Base-by-base conservation (phyloP, 2,113 vertebrate species). In the Dipodomys spectabilis region DNA sequence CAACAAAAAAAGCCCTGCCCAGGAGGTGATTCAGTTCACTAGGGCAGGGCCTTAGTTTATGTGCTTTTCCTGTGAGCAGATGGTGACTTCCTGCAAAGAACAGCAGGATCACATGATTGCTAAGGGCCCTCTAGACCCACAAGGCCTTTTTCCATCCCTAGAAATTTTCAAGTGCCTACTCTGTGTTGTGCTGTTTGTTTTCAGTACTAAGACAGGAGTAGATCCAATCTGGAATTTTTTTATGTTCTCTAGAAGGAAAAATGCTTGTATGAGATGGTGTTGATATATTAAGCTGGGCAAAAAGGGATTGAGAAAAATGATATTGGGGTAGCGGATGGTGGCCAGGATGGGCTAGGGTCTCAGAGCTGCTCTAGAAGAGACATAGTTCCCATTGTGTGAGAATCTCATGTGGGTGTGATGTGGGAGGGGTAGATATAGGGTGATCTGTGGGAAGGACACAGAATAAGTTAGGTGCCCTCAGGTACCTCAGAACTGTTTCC, bases 21-120 rank as follows among this genome's bases (percentile, higher is more conserved):
- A 0, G 0, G 23, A 86, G 65, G 39, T 88, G 88, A 80, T 49
- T 88, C 91, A 92, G 15, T 27, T 6, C 3, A 11, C 64, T n/a
- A 72, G 89, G 80, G 79, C 88, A 84, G 32, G 57, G 75, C 72
- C 22, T 44, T 27, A 39, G 25, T 62, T 1, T 80, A 49, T 73
- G 77, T 45, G 13, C 65, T 82, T 88, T 53, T 64, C 82, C 64
- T 57, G 74, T 75, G 73, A 75, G 77, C 62, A 57, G 44, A 72
- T 60, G 49, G 27, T 28, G 19, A 8, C 32, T 77, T 83, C 82
- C 71, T 93, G 67, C 78, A 60, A 25, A 85, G 71, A 94, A 32
- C 77, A 45, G 10, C 15, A 49, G 72, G 79, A 72, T 62, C 65
- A 45, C n/a, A 15, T 60, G 57, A 62, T 86, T 60, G 45, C 82